Evolutionary conservation across 1,140 invertebrate species (phyloP), one percentile per base, ranked within the genome.

Genomic region (Calephelis virginiensis): DNA sequence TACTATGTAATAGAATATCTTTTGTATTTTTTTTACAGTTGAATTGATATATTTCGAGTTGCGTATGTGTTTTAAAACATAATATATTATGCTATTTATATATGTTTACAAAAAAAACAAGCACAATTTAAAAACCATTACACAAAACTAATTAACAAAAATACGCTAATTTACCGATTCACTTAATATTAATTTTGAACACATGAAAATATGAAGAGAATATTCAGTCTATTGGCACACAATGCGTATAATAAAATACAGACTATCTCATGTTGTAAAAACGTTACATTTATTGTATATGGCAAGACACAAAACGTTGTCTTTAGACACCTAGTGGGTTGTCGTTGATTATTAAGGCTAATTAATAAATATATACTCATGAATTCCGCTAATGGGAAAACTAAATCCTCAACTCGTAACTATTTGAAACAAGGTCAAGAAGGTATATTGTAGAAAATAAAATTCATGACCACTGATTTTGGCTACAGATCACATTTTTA

Each of bases 141-240:
- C 17, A 56, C 53, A 37, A 56, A 56, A 56, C 53, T 56, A 56
- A 59, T 59, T 59, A 59, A 59, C 56, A 59, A 59, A 59, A 59
- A 59, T 59, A 59, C 37, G 12, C 12, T 59, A 59, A 59, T 59
- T 56, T 12, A 56, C 37, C 38, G 12, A 59, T 40, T 59, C 56
- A 59, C 56, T 59, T 59, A 59, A 28, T 59, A 11, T 59, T 59
- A 59, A 40, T 59, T 59, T 59, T 59, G 56, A 59, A 59, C 56
- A 59, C 56, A 59, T 59, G 11, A 59, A 59, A 59, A 40, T 38
- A 12, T 59, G 56, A 59, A 38, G 56, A 59, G 37, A 59, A 40
- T 59, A 59, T 40, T 59, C 56, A 59, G 56, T 59, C 56, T 59
- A 59, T 59, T 59, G 56, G 56, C 56, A 59, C 56, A 59, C 38